Conservation (phyloP, 2,113 vertebrate species). For the Takifugu bimaculatus region DNA sequence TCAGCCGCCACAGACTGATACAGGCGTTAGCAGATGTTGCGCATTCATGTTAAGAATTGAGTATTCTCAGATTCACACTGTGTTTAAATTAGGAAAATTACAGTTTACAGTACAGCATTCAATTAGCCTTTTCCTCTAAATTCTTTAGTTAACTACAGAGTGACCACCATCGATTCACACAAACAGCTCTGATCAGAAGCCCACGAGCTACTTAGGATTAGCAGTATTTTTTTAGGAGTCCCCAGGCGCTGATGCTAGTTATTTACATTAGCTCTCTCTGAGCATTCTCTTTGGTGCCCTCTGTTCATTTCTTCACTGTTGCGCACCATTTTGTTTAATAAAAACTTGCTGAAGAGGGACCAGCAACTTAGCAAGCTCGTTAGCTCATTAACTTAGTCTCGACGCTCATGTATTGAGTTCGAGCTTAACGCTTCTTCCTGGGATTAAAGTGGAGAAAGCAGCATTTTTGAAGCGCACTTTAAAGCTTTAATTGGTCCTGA, state of each 20-base stretch:
- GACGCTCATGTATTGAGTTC: too few species aligned
- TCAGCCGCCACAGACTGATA: slow-evolving; percentile 19
- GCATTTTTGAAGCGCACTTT: too few species aligned
- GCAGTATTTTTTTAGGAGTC: too few species aligned
- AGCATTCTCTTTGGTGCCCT: neutral
- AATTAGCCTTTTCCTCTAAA: neutral
- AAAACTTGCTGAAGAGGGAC: neutral
- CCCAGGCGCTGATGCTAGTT: neutral
- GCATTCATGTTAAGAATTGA: slow-evolving; percentile 14
- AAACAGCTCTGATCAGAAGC: neutral
- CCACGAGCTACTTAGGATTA: neutral
- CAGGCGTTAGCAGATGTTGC: slow-evolving; percentile 14
- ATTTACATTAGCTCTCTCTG: neutral
- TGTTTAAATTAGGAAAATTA: neutral
- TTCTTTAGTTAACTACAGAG: neutral
- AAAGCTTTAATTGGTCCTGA: too few species aligned
- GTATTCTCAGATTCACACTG: slow-evolving; percentile 11
- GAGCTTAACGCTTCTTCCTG: too few species aligned
- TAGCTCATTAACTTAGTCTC: too few species aligned
- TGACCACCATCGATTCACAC: neutral
- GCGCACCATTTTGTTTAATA: neutral
- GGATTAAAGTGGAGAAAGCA: too few species aligned
- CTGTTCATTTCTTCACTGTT: neutral
- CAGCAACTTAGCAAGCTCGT: too few species aligned
- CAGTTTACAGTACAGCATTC: neutral